Conservation (phyloP, 2,113 vertebrate genomes). For the Sitta europaea region DNA sequence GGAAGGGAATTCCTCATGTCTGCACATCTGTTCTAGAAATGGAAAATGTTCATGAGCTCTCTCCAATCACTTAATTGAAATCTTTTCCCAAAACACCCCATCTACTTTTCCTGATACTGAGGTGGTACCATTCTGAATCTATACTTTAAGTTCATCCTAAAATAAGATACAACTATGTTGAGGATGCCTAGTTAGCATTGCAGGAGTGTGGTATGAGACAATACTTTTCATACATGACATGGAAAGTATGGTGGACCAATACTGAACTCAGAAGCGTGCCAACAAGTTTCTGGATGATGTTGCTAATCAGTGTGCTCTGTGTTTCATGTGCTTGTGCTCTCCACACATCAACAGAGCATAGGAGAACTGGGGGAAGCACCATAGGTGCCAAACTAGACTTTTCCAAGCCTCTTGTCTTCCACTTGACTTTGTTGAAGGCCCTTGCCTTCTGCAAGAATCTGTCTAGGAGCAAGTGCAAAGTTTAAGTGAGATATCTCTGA, state of each 20-base stretch:
- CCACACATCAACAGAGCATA: accelerated
- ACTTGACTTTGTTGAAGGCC: not conserved
- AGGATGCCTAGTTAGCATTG: not conserved
- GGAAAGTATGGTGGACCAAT: not conserved
- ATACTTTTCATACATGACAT: not conserved
- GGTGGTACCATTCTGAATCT: not conserved
- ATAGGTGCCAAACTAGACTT: not conserved
- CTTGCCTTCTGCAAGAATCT: not conserved
- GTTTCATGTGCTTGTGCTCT: not conserved
- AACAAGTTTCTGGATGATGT: not conserved
- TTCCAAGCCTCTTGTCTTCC: not conserved
- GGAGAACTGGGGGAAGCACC: not conserved
- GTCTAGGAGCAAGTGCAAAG: not conserved
- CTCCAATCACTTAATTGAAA: not conserved
- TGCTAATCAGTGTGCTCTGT: not conserved
- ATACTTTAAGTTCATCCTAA: not conserved
- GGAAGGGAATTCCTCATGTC: not conserved
- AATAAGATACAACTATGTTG: not conserved
- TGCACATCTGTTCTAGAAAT: not conserved
- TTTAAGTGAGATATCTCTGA: not conserved
- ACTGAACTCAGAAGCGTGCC: not conserved
- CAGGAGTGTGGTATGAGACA: not conserved
- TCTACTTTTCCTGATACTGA: not conserved
- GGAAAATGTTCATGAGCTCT: not conserved
- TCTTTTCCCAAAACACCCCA: not conserved